Base-by-base conservation (phyloP, 2,888 invertebrate species). In the Chrysodeixis includens region DNA sequence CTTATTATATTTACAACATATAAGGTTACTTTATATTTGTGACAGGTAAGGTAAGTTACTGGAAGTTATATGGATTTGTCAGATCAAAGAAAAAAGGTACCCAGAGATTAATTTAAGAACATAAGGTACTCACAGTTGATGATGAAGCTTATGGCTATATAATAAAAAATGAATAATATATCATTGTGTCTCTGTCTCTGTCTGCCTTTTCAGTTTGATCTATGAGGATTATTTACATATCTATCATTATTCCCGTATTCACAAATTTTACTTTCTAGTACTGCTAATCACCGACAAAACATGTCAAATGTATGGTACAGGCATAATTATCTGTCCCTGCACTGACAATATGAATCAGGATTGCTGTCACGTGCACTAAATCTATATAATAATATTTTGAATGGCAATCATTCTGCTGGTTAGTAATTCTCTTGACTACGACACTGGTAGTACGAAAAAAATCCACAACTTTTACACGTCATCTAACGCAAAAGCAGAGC, bases 1-100 rank as follows among this genome's bases (percentile, higher is more conserved):
- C n/a, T 14, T 20, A 20, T 22, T 52, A 3, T 62, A 56, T 54
- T 3, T 56, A 70, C 52, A 71, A 56, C 52, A 55, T 40, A 22
- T 55, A 46, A 35, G 65, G 58, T 65, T 35, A 74, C 16, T 5
- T 22, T 40, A 59, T 59, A 71, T 74, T 76, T 66, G 62, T 72
- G 57, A 72, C 62, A 14, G 16, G 46, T 54, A 58, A 71, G 73
- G 72, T 71, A 76, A 12, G 44, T 40, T 14, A 30, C 12, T 66
- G 76, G 77, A 72, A 72, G 72, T 57, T 35, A 46, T 16, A 54
- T 30, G 35, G 32, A 35, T 54, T n/a, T 56, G 66, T 53, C 4
- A n/a, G n/a, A 40, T 1, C 40, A 40, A 40, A n/a, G 4, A n/a
- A n/a, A 40, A 40, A 40, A 40, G 40, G 40, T 40, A n/a, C n/a